phyloP scores from a whole-genome alignment of 2,888 invertebrate genomes.

The Trisateles emortualis region DNA sequence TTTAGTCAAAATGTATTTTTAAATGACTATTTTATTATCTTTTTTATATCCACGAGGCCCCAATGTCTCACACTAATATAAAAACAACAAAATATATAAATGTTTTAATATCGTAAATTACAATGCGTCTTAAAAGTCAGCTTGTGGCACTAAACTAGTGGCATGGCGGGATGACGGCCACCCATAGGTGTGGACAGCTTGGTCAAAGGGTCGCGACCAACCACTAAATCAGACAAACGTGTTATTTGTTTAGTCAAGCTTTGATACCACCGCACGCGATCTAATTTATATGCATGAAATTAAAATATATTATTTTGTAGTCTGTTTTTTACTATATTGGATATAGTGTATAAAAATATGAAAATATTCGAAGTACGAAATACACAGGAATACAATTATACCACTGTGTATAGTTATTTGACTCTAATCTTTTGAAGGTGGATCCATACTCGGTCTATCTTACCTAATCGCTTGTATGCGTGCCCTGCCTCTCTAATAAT shows the following conservation, averaged over 20 bases:
- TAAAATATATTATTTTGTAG: conserved; percentile 35
- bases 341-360: conserved; percentile 8
- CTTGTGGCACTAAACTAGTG: conserved; percentile 56
- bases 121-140: conserved; percentile 46
- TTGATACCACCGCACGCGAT: conserved; percentile 53
- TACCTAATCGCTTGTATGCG: too few relatives aligned
- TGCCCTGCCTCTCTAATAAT: too few relatives aligned
- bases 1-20: too few relatives aligned
- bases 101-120: conserved; percentile 40
- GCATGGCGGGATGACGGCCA: conserved; percentile 67
- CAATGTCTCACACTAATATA: too few relatives aligned
- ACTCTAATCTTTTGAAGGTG: too few relatives aligned
- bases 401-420: too few relatives aligned
- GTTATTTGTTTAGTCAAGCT: conserved; percentile 70
- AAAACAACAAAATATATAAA: conserved; percentile 8
- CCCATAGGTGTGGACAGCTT: conserved; percentile 76
- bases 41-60: too few relatives aligned
- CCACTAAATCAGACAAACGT: conserved; percentile 67
- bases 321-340: conserved; percentile 34
- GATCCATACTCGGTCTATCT: too few relatives aligned
- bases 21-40: too few relatives aligned
- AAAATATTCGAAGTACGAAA: not conserved
- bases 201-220: conserved; percentile 45
- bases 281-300: conserved; percentile 45
- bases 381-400: too few relatives aligned